These are phyloP conservation scores for Druceiella hillmani DNA, from an alignment of 2,888 invertebrate genomes.

Conservation along the genomic window DNA sequence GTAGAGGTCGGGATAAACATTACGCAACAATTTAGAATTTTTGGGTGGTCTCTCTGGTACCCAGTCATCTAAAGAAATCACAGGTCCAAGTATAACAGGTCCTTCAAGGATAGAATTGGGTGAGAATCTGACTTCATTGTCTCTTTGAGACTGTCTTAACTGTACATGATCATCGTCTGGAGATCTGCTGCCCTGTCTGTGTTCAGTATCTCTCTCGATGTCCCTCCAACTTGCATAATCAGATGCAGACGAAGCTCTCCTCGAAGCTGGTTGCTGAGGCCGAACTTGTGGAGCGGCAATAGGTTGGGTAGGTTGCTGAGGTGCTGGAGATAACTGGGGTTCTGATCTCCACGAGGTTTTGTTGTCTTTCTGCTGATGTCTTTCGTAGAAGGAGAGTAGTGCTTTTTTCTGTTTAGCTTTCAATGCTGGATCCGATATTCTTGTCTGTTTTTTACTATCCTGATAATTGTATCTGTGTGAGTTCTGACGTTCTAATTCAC, in stretches of 20 bases:
- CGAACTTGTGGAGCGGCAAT: slow-evolving; percentile 40
- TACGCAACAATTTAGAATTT: slow-evolving; percentile 60
- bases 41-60: slow-evolving; percentile 74
- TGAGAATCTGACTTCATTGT: slow-evolving; percentile 20
- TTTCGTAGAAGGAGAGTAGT: slow-evolving; percentile 72
- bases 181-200: slow-evolving; percentile 30
- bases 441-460: slow-evolving; percentile 68
- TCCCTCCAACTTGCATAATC: slow-evolving; percentile 55
- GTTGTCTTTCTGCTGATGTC: slow-evolving; percentile 50
- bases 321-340: slow-evolving; percentile 45
- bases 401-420: slow-evolving; percentile 82
- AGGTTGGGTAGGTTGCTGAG: slow-evolving; percentile 27
- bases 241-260: slow-evolving; percentile 62
- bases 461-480: slow-evolving; percentile 60
- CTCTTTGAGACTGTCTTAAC: slow-evolving; percentile 28
- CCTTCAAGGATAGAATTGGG: slow-evolving; percentile 52
- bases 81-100: slow-evolving; percentile 56
- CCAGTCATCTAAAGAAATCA: slow-evolving; percentile 62
- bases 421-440: slow-evolving; percentile 65
- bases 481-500: slow-evolving; percentile 34
- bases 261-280: slow-evolving; percentile 42
- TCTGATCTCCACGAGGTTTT: slow-evolving; percentile 51
- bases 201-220: slow-evolving; percentile 28
- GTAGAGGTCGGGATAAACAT: slow-evolving; percentile 38
- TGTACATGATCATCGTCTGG: slow-evolving; percentile 23